Conservation (phyloP, 2,888 invertebrate genomes). For the Charanyca ferruginea region DNA sequence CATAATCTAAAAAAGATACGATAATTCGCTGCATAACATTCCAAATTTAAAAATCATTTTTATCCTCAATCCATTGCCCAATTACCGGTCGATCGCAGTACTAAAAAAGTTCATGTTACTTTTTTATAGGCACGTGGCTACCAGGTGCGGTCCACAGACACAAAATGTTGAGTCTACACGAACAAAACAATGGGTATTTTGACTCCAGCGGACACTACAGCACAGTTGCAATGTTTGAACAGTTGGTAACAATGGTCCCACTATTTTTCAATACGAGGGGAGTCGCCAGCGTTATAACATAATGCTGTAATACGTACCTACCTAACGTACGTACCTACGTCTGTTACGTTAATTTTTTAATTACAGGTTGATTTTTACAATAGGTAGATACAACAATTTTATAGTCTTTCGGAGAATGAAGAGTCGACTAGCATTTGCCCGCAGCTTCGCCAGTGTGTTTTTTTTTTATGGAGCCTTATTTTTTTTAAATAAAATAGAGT, state of each 20-base stretch:
- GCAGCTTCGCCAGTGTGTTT: no score
- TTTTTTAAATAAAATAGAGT: no score
- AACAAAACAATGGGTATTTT: conserved; percentile 84
- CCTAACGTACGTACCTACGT: conserved; percentile 1
- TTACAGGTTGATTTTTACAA: no score
- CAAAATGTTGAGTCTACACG: conserved; percentile 80
- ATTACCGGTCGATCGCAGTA: conserved; percentile 31
- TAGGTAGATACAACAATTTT: no score
- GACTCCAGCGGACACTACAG: conserved; percentile 77
- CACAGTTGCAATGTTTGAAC: conserved; percentile 77
- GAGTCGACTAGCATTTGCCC: no score
- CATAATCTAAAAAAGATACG: no score
- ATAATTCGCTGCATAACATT: no score
- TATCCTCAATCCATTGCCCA: conserved; percentile 9
- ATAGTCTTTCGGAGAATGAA: no score
- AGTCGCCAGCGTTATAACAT: conserved; percentile 54
- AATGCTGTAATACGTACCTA: conserved; percentile 50
- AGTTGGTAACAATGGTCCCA: conserved; percentile 82
- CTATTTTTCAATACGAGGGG: conserved; percentile 68
- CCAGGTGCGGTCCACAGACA: conserved; percentile 77
- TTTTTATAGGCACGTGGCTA: conserved; percentile 73
- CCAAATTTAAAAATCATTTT: neutral
- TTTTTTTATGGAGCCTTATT: no score
- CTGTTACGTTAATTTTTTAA: no score
- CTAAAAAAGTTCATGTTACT: conserved; percentile 45